These are phyloP conservation scores for Rhabdomys pumilio DNA, from an alignment of 2,797 vertebrate genomes.

Conservation along the genomic window DNA sequence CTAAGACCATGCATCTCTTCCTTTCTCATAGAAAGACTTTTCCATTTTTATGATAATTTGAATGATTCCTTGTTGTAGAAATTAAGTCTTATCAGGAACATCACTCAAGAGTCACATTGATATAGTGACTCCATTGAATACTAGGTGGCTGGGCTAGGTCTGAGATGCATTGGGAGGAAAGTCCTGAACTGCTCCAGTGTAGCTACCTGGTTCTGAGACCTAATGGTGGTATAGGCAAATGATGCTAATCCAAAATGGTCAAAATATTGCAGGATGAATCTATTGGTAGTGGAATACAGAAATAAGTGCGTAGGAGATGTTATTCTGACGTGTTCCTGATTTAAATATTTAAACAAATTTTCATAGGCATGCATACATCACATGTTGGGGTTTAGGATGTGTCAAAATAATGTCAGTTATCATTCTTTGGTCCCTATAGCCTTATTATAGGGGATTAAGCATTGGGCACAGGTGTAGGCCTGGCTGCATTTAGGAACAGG, in stretches of 20 bases:
- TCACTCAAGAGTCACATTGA: background rate
- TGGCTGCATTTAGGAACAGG: background rate
- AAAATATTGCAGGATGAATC: background rate
- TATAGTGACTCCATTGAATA: background rate
- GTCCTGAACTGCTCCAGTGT: background rate
- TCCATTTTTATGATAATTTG: background rate
- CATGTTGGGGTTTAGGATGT: background rate
- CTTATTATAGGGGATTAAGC: fast-evolving
- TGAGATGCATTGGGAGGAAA: background rate
- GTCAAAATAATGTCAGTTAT: background rate
- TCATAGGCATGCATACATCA: fast-evolving
- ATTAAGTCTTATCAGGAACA: background rate
- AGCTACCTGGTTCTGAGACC: background rate
- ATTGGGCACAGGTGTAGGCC: background rate
- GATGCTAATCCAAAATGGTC: background rate
- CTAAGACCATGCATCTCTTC: background rate
- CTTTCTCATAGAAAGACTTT: background rate
- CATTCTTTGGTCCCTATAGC: fast-evolving
- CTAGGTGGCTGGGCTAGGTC: background rate
- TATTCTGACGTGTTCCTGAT: background rate
- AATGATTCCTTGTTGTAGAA: background rate
- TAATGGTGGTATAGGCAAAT: background rate
- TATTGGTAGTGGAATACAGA: background rate
- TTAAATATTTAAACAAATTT: background rate
- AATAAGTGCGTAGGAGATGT: background rate